Evolutionary conservation across 2,113 vertebrate species (phyloP).

Genomic region (Scomber scombrus): DNA sequence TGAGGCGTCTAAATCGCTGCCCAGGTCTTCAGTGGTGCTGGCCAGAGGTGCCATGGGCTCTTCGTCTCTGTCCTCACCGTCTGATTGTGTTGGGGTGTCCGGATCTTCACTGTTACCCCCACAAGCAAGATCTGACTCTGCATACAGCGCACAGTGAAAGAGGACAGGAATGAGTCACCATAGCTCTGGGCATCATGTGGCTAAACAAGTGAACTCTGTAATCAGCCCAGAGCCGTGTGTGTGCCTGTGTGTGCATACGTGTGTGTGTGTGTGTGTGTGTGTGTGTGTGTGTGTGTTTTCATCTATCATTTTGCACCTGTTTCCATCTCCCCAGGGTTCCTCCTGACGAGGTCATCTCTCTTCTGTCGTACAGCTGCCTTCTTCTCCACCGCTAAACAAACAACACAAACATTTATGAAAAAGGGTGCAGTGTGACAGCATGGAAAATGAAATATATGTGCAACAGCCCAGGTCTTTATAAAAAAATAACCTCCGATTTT

Average conservation of each 20-base stretch:
- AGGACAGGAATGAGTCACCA: neutral
- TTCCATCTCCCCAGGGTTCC: slow-evolving; percentile 88
- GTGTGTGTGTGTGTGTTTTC: slow-evolving; percentile 21
- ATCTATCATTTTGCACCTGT: slow-evolving; percentile 81
- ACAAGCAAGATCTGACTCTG: slow-evolving; percentile 80
- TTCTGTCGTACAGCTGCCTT: slow-evolving; percentile 88
- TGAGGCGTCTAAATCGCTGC: slow-evolving; percentile 79
- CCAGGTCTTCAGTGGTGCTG: slow-evolving; percentile 78
- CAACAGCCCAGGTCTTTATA: neutral
- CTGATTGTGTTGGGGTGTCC: slow-evolving; percentile 76
- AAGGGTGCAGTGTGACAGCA: neutral
- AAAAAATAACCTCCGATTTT: neutral
- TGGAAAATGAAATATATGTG: neutral
- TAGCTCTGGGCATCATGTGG: slow-evolving; percentile 28
- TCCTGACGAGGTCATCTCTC: slow-evolving; percentile 90
- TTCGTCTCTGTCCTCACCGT: slow-evolving; percentile 79
- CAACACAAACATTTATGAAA: slow-evolving; percentile 42
- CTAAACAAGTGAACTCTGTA: slow-evolving; percentile 24
- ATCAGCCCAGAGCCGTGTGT: slow-evolving; percentile 29
- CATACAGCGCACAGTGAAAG: neutral
- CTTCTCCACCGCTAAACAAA: slow-evolving; percentile 89
- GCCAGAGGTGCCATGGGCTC: slow-evolving; percentile 75
- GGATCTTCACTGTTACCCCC: slow-evolving; percentile 74
- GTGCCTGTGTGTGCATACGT: slow-evolving; percentile 11
- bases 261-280: slow-evolving; percentile 23